Base-by-base conservation (phyloP, 92 coral and sea anemone genomes). In the Paramuricea clavata region DNA sequence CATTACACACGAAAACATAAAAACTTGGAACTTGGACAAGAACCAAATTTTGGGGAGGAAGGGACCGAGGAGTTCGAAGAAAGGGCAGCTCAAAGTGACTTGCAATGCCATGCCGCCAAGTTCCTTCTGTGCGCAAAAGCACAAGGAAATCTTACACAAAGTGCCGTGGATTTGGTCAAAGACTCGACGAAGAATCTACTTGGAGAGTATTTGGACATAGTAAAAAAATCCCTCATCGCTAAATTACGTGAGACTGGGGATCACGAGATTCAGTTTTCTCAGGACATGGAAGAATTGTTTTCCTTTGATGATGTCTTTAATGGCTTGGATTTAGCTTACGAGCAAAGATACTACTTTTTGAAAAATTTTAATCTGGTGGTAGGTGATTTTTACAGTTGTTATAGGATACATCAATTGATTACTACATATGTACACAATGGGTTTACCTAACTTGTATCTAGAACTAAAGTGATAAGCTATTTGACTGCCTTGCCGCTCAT, bases 201-300 rank as follows among this genome's bases (percentile, higher is more conserved):
- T 0, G 44, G 49, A 0, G 83, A 75, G 64, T 75, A 85, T 76
- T 42, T 85, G 11, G 76, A 75, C 15, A 72, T 76, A 47, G 83
- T 85, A 0, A 85, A 85, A 31, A 60, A 60, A 12, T 22, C 76
- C 36, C 67, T 85, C 30, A 23, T 2, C 8, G 59, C 76, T 4
- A 85, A 85, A 44, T 23, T 85, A 44, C 35, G 49, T n/a, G 67
- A 61, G 10, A 22, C 2, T 13, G 49, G 9, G 11, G 83, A 56
- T 34, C 36, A 31, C 1, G 83, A 85, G 31, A 57, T 85, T 47
- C 47, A 85, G 59, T 74, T 85, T 23, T 25, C 76, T 25, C 76
- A 59, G 28, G 89, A 60, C 76, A 85, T 85, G 75, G 89, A 85
- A 27, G 83, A 85, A 5, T 69, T 85, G 42, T 85, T 85, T 43